phyloP scores from a whole-genome alignment of 2,888 invertebrate genomes.

The Cyclophora punctaria region DNA sequence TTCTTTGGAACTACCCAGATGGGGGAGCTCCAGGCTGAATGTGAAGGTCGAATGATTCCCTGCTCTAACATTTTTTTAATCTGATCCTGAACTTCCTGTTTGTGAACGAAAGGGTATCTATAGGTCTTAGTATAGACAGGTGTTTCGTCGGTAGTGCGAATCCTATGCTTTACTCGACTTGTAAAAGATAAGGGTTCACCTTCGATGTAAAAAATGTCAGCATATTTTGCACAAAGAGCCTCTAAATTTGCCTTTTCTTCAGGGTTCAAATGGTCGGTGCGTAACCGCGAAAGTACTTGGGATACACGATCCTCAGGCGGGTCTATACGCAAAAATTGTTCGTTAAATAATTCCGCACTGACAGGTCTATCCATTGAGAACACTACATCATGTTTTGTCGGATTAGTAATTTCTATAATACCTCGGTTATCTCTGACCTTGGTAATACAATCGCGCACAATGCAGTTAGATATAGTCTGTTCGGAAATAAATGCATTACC shows the following conservation, averaged over 20 bases:
- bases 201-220: slow-evolving; percentile 14
- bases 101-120: no score
- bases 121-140: no score
- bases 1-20: no score
- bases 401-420: slow-evolving; percentile 17
- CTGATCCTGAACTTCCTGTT: no score
- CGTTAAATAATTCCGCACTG: slow-evolving; percentile 15
- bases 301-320: slow-evolving; percentile 4
- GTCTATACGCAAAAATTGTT: slow-evolving; percentile 12
- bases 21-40: no score
- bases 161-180: no score
- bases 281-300: slow-evolving; percentile 19
- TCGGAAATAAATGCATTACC: slow-evolving; percentile 16
- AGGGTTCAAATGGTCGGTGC: slow-evolving; percentile 24
- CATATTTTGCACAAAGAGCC: slow-evolving; percentile 12
- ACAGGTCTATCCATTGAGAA: slow-evolving; percentile 19
- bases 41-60: no score
- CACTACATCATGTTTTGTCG: slow-evolving; percentile 15
- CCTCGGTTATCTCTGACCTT: slow-evolving; percentile 18
- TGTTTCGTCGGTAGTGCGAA: no score
- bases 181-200: slow-evolving; percentile 1
- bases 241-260: slow-evolving; percentile 24
- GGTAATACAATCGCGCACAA: slow-evolving; percentile 19
- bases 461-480: slow-evolving; percentile 19
- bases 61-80: no score